Conservation (phyloP, 2,797 vertebrate genomes). For the Cyclopterus lumpus region DNA sequence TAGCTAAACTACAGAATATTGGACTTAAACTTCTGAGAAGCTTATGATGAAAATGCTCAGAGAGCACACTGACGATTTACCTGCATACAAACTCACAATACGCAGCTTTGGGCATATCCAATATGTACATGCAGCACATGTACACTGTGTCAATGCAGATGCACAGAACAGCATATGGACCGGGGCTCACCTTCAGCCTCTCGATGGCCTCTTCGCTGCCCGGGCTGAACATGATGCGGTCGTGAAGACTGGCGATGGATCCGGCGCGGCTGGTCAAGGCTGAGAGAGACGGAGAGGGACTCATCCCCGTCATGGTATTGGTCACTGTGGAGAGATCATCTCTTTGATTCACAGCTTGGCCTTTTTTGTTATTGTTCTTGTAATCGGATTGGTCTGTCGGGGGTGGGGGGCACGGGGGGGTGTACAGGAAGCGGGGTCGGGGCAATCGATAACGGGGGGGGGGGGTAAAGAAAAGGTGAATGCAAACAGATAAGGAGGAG, state of each 20-base stretch:
- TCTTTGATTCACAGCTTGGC: conserved; percentile 88
- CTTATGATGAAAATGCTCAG: background rate
- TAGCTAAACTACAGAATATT: background rate
- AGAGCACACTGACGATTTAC: conserved; percentile 2
- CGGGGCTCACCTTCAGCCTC: conserved; percentile 90
- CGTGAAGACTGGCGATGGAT: conserved; percentile 94
- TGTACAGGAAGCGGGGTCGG: conserved; percentile 63
- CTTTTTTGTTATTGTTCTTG: conserved; percentile 91
- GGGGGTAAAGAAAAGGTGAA: conserved; percentile 69
- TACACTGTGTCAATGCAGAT: background rate
- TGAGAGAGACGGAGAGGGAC: conserved; percentile 94
- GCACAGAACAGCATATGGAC: background rate
- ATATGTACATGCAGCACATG: background rate
- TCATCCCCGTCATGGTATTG: conserved; percentile 96
- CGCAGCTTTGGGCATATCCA: background rate
- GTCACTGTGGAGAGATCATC: conserved; percentile 99
- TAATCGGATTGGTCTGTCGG: conserved; percentile 88
- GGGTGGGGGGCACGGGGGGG: conserved; percentile 35
- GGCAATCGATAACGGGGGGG: conserved; percentile 66
- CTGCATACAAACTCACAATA: background rate
- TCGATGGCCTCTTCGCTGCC: conserved; percentile 98
- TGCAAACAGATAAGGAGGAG: conserved; percentile 61
- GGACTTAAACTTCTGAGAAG: background rate
- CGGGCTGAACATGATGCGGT: conserved; percentile 96
- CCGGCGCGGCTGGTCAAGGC: conserved; percentile 94